Percentiles rank a stretch among this genome's conserved stretches.
These are phyloP conservation scores for Saturnia pavonia DNA, from an alignment of 2,888 invertebrate species.

Conservation along the genomic window DNA sequence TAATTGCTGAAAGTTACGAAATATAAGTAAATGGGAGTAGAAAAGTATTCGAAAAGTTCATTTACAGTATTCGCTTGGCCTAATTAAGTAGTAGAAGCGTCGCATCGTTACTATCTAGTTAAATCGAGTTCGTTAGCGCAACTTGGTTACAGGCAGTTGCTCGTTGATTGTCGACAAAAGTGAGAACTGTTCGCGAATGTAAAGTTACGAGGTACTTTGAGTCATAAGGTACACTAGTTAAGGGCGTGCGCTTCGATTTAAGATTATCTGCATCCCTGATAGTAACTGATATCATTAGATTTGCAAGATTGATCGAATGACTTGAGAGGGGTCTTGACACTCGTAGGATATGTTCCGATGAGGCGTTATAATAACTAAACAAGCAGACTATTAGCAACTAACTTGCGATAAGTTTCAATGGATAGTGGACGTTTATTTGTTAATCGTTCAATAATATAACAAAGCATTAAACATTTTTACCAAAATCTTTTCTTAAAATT, in stretches of 20 bases:
- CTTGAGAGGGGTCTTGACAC: too few relatives aligned
- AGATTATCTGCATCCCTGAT: not conserved
- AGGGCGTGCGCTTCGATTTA: not conserved
- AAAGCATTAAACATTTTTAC: too few relatives aligned
- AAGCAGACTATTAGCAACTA: too few relatives aligned
- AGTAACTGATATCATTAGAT: not conserved
- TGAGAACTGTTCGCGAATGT: constrained; percentile 46
- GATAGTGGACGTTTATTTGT: too few relatives aligned
- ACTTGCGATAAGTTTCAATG: too few relatives aligned
- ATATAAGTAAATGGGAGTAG: not conserved
- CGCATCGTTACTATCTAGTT: constrained; percentile 69
- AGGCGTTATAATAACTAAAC: too few relatives aligned
- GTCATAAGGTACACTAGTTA: not conserved
- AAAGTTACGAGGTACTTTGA: constrained; percentile 5
- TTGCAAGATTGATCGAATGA: too few relatives aligned
- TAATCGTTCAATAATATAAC: too few relatives aligned
- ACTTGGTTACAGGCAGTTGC: constrained; percentile 63
- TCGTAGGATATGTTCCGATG: too few relatives aligned
- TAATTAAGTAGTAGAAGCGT: constrained; percentile 69
- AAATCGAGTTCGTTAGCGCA: constrained; percentile 70
- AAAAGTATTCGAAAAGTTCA: constrained; percentile 41
- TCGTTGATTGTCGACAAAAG: constrained; percentile 68
- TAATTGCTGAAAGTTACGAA: not conserved
- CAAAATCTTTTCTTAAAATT: too few relatives aligned
- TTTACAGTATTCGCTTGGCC: constrained; percentile 53